A percentile compares a stretch with the other conserved stretches of the same genome.
Evolutionary conservation across 2,888 invertebrate genomes (phyloP).

Genomic region (Meta bourneti): DNA sequence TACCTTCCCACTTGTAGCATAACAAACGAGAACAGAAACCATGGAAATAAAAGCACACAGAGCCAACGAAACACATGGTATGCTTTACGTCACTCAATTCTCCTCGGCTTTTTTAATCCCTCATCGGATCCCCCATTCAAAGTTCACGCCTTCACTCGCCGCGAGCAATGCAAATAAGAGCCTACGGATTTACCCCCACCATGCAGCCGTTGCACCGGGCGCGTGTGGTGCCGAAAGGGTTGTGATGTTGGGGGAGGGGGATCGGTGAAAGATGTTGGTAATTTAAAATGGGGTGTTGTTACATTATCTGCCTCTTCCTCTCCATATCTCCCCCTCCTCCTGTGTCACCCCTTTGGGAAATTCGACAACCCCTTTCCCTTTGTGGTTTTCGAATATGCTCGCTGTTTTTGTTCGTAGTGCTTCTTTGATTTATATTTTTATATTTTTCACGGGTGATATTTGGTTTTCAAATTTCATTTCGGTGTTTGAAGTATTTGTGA

Average conservation of each 20-base stretch:
- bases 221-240: constrained; percentile 27
- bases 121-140: background rate
- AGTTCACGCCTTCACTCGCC: background rate
- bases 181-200: background rate
- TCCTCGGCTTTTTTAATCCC: background rate
- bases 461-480: background rate
- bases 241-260: constrained; percentile 5
- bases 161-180: constrained; percentile 7
- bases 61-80: constrained; percentile 5
- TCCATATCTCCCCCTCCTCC: constrained; percentile 3
- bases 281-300: constrained; percentile 39
- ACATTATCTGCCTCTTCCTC: constrained; percentile 11
- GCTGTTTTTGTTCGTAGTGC: background rate
- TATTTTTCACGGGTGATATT: background rate
- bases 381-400: background rate
- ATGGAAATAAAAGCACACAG: background rate
- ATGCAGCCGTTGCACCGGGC: background rate
- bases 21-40: background rate
- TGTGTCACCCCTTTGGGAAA: constrained; percentile 34
- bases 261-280: constrained; percentile 10
- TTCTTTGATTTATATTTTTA: background rate
- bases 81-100: constrained; percentile 14
- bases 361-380: constrained; percentile 1
- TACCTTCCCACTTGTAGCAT: background rate
- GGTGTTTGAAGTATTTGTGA: background rate